These are phyloP conservation scores for Pseudochromis fuscus DNA, from an alignment of 2,797 vertebrate species.

Conservation along the genomic window DNA sequence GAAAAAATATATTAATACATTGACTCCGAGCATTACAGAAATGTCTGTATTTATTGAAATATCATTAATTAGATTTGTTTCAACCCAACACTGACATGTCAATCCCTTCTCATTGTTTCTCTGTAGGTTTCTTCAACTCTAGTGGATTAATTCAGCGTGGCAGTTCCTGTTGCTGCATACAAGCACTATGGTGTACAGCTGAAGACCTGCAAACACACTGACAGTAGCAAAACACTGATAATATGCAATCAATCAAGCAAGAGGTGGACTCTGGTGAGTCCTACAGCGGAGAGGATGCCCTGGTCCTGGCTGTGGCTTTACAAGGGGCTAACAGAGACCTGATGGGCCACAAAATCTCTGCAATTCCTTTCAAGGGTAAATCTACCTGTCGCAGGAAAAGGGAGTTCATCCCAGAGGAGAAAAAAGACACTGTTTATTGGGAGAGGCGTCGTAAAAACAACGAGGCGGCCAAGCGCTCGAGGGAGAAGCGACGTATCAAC, in stretches of 20 bases:
- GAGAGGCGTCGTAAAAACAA: constrained; percentile 98
- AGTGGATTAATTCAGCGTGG: constrained; percentile 30
- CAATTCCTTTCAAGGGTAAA: constrained; percentile 85
- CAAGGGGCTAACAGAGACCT: constrained; percentile 86
- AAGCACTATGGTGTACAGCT: constrained; percentile 47
- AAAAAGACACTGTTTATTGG: constrained; percentile 96
- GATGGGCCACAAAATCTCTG: constrained; percentile 68
- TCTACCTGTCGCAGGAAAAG: constrained; percentile 90
- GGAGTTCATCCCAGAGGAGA: constrained; percentile 97
- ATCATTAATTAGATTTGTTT: constrained; percentile 1
- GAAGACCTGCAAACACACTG: constrained; percentile 53
- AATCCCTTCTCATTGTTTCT: constrained; percentile 32
- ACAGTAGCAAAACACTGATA: constrained; percentile 69
- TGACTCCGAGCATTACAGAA: too few species aligned
- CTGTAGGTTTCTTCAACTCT: constrained; percentile 54
- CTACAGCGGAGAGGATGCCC: constrained; percentile 84
- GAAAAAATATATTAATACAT: too few species aligned
- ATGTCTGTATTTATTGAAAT: background rate
- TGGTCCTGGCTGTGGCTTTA: constrained; percentile 87
- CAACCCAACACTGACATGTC: constrained; percentile 2
- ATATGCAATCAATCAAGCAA: constrained; percentile 95
- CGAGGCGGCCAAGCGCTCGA: constrained; percentile 95
- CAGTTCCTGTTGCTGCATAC: constrained; percentile 33
- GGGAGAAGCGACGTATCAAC: constrained; percentile 95
- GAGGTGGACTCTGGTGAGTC: constrained; percentile 86